A percentile compares a stretch with the other conserved stretches of the same genome.
Conservation (phyloP, 2,797 vertebrate genomes). For the Sphenopsis melanotis region DNA sequence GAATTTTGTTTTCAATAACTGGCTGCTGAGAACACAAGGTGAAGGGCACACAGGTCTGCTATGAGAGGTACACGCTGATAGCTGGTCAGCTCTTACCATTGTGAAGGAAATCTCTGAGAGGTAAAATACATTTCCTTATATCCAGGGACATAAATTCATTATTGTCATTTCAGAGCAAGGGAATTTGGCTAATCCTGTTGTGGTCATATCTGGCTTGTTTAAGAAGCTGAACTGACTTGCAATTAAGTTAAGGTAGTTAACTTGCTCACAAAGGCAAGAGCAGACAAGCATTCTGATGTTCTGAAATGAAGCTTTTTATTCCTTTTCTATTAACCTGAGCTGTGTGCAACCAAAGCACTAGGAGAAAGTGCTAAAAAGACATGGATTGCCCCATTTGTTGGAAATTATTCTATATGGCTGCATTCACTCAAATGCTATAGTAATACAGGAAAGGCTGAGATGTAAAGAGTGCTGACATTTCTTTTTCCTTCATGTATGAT, state of each 20-base stretch:
- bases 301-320: background rate
- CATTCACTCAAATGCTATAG: background rate
- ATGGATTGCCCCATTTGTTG: background rate
- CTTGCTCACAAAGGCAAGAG: background rate
- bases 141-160: background rate
- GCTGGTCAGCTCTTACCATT: background rate
- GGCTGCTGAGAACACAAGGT: fast-evolving
- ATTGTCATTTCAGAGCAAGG: background rate
- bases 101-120: background rate
- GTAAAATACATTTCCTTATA: background rate
- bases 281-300: background rate
- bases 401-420: background rate
- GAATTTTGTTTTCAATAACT: background rate
- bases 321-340: background rate
- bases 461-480: background rate
- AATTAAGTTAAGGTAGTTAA: background rate
- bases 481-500: background rate
- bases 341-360: background rate
- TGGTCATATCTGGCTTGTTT: background rate
- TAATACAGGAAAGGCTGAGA: background rate
- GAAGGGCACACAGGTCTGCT: background rate
- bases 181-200: background rate
- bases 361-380: background rate
- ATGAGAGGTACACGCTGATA: background rate
- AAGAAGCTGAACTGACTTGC: background rate